Conservation (phyloP, 2,888 invertebrate species). For the Eueremaeus valkanovi region DNA sequence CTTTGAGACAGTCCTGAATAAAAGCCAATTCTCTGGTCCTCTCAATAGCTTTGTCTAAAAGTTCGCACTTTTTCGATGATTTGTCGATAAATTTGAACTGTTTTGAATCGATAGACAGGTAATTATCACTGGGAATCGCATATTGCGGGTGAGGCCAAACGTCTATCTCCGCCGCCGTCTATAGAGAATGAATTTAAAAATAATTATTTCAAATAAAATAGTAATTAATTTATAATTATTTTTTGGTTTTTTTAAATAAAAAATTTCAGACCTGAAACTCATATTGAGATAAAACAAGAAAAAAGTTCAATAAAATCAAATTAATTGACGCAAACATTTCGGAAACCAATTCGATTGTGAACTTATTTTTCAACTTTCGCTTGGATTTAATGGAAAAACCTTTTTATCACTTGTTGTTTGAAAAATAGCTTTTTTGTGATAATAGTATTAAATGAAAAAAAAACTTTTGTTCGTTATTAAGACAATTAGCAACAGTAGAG, state of each 20-base stretch:
- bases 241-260: not conserved
- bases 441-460: too few species aligned
- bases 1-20: constrained; percentile 41
- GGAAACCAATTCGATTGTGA: too few species aligned
- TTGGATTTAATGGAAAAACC: too few species aligned
- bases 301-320: not conserved
- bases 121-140: not conserved
- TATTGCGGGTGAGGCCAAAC: constrained; percentile 36
- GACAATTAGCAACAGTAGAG: too few species aligned
- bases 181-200: not conserved
- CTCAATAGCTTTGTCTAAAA: constrained; percentile 58
- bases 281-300: not conserved
- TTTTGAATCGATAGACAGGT: constrained; percentile 9
- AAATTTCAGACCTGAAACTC: not conserved
- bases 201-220: not conserved
- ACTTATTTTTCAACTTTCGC: too few species aligned
- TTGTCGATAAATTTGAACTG: constrained; percentile 5
- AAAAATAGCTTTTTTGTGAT: too few species aligned
- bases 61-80: constrained; percentile 54
- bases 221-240: not conserved
- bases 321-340: not conserved
- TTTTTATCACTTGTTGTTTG: too few species aligned
- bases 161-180: not conserved
- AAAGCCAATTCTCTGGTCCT: constrained; percentile 50
- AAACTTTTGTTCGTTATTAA: too few species aligned